These are phyloP conservation scores for Fundulus diaphanus DNA, from an alignment of 2,797 vertebrate genomes.

Conservation along the genomic window DNA sequence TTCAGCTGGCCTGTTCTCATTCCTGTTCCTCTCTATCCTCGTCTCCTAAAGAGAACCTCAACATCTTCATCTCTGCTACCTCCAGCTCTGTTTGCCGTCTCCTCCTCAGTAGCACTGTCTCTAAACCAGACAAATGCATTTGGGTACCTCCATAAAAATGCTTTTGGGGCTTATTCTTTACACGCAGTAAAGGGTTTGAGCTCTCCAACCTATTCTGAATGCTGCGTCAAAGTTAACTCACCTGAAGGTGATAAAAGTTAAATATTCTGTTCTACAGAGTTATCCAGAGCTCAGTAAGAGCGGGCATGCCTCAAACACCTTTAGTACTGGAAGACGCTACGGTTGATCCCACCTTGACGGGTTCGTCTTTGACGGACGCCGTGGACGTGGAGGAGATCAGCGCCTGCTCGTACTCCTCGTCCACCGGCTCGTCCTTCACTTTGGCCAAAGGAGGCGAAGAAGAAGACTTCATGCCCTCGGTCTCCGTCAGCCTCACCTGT, in stretches of 20 bases:
- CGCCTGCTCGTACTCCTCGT: conserved; percentile 94
- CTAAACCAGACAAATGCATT: too few relatives aligned
- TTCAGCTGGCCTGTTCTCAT: too few relatives aligned
- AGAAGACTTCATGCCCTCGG: conserved; percentile 65
- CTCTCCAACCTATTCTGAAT: neutral
- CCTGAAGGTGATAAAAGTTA: neutral
- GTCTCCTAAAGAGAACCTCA: too few relatives aligned
- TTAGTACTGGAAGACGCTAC: neutral
- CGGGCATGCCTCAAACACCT: neutral
- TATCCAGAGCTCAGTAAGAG: neutral
- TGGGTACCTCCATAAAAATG: too few relatives aligned
- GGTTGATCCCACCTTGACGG: conserved; percentile 82
- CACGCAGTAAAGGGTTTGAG: too few relatives aligned
- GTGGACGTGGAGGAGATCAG: conserved; percentile 80
- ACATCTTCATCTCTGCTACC: too few relatives aligned
- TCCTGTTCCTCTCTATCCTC: too few relatives aligned
- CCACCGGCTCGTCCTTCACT: conserved; percentile 97
- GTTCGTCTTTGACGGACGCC: conserved; percentile 90
- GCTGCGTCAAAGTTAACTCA: neutral
- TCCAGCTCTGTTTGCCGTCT: too few relatives aligned
- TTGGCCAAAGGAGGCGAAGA: conserved; percentile 85
- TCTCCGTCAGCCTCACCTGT: neutral
- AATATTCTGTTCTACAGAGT: neutral
- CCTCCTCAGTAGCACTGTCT: too few relatives aligned
- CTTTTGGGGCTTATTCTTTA: too few relatives aligned